Evolutionary conservation across 2,797 vertebrate genomes (phyloP).

Genomic region (Carcharodon carcharias): DNA sequence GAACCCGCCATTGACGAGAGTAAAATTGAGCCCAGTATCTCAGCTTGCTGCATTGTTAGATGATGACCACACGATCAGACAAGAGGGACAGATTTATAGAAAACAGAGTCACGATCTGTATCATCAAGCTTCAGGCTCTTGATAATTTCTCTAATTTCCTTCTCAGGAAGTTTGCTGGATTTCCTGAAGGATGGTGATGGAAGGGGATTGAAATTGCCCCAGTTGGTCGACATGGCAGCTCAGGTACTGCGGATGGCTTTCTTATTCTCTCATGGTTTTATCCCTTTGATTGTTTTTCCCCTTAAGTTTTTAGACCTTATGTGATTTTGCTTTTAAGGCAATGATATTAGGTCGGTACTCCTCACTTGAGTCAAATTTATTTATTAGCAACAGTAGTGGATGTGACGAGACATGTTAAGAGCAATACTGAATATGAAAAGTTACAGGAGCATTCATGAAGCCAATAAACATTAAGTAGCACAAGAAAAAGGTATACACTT

Average conservation of each 20-base stretch:
- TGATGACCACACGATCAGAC: background rate
- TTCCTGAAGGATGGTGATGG: slow-evolving; percentile 84
- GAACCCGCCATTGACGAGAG: too few species aligned
- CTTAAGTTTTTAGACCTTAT: background rate
- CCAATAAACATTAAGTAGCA: background rate
- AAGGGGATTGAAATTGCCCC: slow-evolving; percentile 74
- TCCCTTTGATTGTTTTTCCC: background rate
- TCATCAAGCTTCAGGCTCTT: background rate
- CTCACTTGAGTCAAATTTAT: background rate
- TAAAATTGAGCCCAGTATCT: too few species aligned
- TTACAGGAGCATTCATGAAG: background rate
- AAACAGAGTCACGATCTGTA: background rate
- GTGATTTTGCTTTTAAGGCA: background rate
- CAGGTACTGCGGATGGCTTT: slow-evolving; percentile 61
- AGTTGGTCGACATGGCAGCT: slow-evolving; percentile 91
- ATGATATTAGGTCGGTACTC: background rate
- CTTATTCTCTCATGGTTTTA: background rate
- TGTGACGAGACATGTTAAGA: background rate
- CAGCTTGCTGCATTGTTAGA: background rate
- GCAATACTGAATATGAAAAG: background rate
- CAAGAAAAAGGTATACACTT: background rate
- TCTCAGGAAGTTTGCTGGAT: slow-evolving; percentile 84
- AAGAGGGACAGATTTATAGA: background rate
- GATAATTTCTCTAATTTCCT: background rate
- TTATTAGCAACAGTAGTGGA: background rate